Conservation (phyloP, 2,888 invertebrate genomes). For the Stenolophus ochropezus region DNA sequence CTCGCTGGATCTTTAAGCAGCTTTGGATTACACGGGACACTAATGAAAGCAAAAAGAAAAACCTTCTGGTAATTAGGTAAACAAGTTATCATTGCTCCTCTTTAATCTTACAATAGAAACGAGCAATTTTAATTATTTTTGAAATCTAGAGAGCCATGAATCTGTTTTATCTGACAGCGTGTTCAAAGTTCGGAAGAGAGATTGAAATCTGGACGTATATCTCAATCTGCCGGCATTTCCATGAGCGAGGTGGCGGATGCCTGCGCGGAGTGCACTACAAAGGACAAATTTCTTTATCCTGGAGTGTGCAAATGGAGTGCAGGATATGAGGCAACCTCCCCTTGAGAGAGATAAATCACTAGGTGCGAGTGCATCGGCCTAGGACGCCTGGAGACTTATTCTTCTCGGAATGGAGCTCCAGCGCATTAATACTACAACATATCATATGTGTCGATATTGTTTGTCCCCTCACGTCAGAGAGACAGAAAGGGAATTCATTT, state of each 20-base stretch:
- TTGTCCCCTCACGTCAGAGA: background rate
- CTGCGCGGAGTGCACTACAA: background rate
- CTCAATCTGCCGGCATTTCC: constrained; percentile 28
- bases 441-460: background rate
- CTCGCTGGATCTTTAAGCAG: background rate
- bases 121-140: background rate
- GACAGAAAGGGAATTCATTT: background rate
- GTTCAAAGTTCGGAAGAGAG: constrained; percentile 3
- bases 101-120: background rate
- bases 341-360: constrained; percentile 42
- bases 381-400: background rate
- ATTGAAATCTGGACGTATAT: constrained; percentile 46
- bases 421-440: constrained; percentile 10
- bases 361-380: constrained; percentile 37
- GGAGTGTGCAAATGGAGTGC: constrained; percentile 27
- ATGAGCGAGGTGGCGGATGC: constrained; percentile 17
- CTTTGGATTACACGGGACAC: background rate
- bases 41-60: background rate
- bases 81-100: background rate
- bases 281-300: constrained; percentile 53
- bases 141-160: constrained; percentile 19
- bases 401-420: background rate
- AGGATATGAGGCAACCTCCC: constrained; percentile 2
- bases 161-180: constrained; percentile 10
- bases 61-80: background rate